Base-by-base conservation (phyloP, 2,113 vertebrate genomes). In the Caracal caracal region DNA sequence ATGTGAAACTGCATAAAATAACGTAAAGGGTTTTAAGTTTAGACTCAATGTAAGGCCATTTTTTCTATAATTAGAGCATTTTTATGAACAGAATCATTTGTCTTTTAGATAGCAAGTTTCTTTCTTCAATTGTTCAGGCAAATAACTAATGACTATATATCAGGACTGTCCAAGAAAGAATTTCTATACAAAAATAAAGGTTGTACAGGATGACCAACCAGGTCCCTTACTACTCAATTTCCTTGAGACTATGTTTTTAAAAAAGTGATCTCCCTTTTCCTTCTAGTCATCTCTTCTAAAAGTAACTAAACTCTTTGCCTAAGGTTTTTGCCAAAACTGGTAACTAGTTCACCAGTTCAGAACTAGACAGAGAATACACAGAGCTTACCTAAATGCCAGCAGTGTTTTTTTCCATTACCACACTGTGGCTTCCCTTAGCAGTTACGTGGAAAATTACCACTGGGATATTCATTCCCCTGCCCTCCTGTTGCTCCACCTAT, bases 261-360 rank as follows among this genome's bases (percentile, higher is more conserved):
- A 96, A 92, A 56, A 3, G 28, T 70, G 2, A 73, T 93, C 83
- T 66, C 19, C 30, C 68, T 59, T 10, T 63, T 78, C 16, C 2
- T 37, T 88, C 51, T 76, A 56, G 51, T 73, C n/a, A 63, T 40
- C 3, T 61, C 35, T 96, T 90, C 28, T 91, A 88, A 75, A 88
- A 76, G 13, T 26, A 92, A 81, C 53, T 84, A 91, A 82, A 47
- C 63, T 61, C 8, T 94, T 88, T 76, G 1, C 8, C 2, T 53
- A 75, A 88, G 19, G 1, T 80, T 97, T 97, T 94, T 93, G 1
- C 24, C 51, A 40, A 37, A 93, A 83, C 43, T 43, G 43, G 56
- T 80, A 75, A 75, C 16, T 16, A 84, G 63, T 79, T 83, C 24
- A 47, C 28, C 70, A 43, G n/a, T 73, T 96, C 15, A 37, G 8